These are phyloP conservation scores for Raja brachyura DNA, from an alignment of 2,113 vertebrate species.

Conservation along the genomic window DNA sequence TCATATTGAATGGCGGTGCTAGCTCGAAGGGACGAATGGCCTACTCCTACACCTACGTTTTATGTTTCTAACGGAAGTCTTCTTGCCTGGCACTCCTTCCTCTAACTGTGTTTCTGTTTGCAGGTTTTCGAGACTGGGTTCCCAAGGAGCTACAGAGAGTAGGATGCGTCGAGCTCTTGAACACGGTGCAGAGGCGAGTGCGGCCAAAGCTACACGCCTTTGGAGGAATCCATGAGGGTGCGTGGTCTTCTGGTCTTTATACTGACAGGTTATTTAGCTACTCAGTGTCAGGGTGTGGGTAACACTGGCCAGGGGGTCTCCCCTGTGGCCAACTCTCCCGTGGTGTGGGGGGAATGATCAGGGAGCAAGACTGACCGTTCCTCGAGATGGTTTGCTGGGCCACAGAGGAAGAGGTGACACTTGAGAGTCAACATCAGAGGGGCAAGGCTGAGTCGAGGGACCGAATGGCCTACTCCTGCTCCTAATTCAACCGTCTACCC, in stretches of 20 bases:
- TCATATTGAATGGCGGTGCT: too few relatives aligned
- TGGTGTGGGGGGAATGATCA: too few relatives aligned
- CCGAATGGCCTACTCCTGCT: too few relatives aligned
- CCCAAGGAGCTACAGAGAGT: slow-evolving; percentile 94
- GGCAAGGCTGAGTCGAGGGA: too few relatives aligned
- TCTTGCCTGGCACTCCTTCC: neutral
- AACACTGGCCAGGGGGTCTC: too few relatives aligned
- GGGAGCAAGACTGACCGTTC: neutral
- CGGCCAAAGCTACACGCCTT: slow-evolving; percentile 92
- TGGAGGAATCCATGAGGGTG: slow-evolving; percentile 94
- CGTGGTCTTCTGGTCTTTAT: slow-evolving; percentile 41
- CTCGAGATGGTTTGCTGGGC: neutral
- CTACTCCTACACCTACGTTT: too few relatives aligned
- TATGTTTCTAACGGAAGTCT: neutral
- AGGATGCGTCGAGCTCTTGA: slow-evolving; percentile 92
- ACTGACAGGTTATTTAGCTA: too few relatives aligned
- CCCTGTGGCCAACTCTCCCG: too few relatives aligned
- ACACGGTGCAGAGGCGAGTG: slow-evolving; percentile 92
- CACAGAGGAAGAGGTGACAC: neutral
- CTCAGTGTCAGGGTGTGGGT: too few relatives aligned
- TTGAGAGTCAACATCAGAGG: neutral
- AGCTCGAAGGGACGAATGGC: too few relatives aligned
- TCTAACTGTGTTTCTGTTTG: slow-evolving; percentile 52
- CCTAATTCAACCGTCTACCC: too few relatives aligned
- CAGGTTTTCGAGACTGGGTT: slow-evolving; percentile 97